These are phyloP conservation scores for Heteromormyrus szaboi DNA, from an alignment of 2,797 vertebrate species.

Conservation along the genomic window DNA sequence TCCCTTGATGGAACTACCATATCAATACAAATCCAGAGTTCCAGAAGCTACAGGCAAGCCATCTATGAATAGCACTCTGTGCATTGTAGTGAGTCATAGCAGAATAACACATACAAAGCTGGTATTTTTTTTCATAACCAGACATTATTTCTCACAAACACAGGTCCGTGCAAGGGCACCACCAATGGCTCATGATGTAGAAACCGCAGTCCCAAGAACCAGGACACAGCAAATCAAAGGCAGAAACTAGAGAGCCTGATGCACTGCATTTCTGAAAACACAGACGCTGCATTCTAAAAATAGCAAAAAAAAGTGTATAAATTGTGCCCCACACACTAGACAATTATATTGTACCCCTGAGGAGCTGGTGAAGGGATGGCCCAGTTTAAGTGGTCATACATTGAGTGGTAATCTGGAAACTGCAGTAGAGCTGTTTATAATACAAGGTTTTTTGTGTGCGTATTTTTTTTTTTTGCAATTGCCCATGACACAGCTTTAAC, in stretches of 20 bases:
- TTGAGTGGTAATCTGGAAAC: background rate
- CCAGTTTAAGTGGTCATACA: background rate
- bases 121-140: background rate
- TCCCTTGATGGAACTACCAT: conserved; percentile 7
- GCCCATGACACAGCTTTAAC: background rate
- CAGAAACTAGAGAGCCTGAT: background rate
- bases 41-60: background rate
- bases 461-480: background rate
- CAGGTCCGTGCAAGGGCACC: background rate
- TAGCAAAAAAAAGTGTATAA: background rate
- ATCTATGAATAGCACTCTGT: background rate
- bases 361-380: background rate
- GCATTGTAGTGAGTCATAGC: conserved; percentile 2
- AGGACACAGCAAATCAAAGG: background rate
- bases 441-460: background rate
- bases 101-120: background rate
- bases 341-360: background rate
- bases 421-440: background rate
- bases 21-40: conserved; percentile 9
- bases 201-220: background rate
- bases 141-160: background rate
- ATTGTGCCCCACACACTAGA: background rate
- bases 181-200: background rate
- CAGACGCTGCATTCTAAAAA: background rate
- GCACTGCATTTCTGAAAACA: background rate